Base-by-base conservation (phyloP, 1,140 invertebrate genomes). In the Caenorhabditis brenneri region DNA sequence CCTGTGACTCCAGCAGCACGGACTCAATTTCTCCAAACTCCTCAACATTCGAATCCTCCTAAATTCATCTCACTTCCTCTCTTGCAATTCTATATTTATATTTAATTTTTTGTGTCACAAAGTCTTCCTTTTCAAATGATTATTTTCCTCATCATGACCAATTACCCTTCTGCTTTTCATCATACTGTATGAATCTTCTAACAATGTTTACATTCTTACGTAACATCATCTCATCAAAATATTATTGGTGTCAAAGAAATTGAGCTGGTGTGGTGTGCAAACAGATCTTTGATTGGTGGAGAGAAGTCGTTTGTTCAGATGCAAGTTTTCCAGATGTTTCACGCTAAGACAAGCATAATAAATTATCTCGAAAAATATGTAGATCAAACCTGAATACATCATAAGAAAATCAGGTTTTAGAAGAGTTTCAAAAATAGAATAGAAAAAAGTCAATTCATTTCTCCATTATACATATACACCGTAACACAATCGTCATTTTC, bases 1-100 rank as follows among this genome's bases (percentile, higher is more conserved):
- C 29, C 33, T 42, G 65, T n/a, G 65, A 74, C 16, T 7, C 65
- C 1, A 74, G 65, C 36, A 74, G 65, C 24, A 36, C 46, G 19
- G 65, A 74, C 36, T 74, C 65, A 74, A 74, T 74, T 15, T 74
- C 65, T 74, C 65, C 65, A 39, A 74, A 74, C 22, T 74, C 65
- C 36, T 74, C 65, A 24, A 74, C 65, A 74, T 74, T 74, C 36
- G 65, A 74, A 74, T 74, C 65, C 9, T 74, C 65, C 6, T 46
- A 74, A 74, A 4, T 15, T 33, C 58, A 65, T 39, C 31, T 65
- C 31, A 36, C 58, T 36, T 31, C 15, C n/a, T n/a, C 31, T 19
- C 3, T 7, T 7, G 2, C 24, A 24, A 22, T 22, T 22, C n/a
- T 6, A 51, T n/a, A 51, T 16, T 19, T 1, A 51, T 55, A 22